A percentile compares a stretch with the other conserved stretches of the same genome.
Evolutionary conservation across 2,797 vertebrate genomes (phyloP).

Genomic region (Mus spretus): DNA sequence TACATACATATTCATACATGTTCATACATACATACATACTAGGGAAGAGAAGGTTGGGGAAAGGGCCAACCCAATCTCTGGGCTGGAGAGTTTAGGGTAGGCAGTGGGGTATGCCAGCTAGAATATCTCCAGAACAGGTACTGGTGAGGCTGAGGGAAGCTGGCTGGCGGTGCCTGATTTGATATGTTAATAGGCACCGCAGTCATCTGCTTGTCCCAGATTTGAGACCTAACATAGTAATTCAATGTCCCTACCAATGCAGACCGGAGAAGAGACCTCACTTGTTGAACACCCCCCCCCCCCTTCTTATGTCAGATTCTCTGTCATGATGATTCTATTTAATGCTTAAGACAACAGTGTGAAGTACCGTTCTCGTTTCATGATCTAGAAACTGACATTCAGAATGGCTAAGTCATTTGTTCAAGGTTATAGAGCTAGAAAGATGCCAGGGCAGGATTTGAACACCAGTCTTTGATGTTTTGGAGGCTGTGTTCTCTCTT

Average conservation of each 20-base stretch:
- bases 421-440: conserved; percentile 39
- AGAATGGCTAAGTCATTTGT: neutral
- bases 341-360: neutral
- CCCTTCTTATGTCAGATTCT: neutral
- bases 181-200: neutral
- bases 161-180: neutral
- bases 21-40: too few relatives aligned
- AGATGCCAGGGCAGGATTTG: conserved; percentile 13
- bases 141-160: neutral
- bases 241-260: accelerated
- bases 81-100: neutral
- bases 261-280: neutral
- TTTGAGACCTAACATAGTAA: neutral
- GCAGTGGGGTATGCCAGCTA: neutral
- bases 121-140: neutral
- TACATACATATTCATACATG: too few relatives aligned
- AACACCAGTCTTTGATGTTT: neutral
- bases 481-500: conserved; percentile 12
- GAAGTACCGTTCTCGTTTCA: neutral
- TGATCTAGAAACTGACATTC: neutral
- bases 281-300: neutral
- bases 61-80: neutral
- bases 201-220: neutral
- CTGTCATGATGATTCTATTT: neutral
- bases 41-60: neutral